These are phyloP conservation scores for Zhuqinia jingwanae DNA, from an alignment of 2,888 invertebrate genomes.

Conservation along the genomic window DNA sequence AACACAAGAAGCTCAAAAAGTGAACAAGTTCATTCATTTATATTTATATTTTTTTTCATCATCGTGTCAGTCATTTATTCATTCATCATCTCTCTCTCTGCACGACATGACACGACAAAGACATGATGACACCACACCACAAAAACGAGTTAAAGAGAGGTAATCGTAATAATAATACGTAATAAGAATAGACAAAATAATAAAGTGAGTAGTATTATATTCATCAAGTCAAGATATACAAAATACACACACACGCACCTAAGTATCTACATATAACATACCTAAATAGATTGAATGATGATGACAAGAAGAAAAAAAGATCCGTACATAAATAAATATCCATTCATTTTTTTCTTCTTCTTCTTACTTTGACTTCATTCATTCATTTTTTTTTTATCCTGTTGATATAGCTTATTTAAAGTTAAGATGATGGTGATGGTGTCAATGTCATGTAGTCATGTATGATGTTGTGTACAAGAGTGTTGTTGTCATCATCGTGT, in stretches of 20 bases:
- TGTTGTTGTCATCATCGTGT: constrained; percentile 74
- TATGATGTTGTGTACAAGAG: constrained; percentile 62
- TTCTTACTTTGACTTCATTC: background rate
- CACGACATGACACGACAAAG: constrained; percentile 62
- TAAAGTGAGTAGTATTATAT: background rate
- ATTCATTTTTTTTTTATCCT: constrained; percentile 50
- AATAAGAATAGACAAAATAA: background rate
- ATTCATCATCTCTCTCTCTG: constrained; percentile 67
- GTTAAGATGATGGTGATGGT: constrained; percentile 24
- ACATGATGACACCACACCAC: constrained; percentile 48
- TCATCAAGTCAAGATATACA: constrained; percentile 25
- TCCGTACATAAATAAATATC: constrained; percentile 40
- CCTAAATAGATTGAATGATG: constrained; percentile 45
- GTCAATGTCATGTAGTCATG: constrained; percentile 2
- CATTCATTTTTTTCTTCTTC: constrained; percentile 22
- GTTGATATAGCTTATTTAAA: constrained; percentile 56
- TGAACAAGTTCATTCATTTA: constrained; percentile 63
- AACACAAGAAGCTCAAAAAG: background rate
- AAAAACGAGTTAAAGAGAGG: constrained; percentile 39
- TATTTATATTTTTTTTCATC: background rate
- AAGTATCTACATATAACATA: no score
- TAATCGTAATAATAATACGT: constrained; percentile 37
- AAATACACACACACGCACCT: no score
- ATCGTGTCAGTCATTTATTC: constrained; percentile 62
- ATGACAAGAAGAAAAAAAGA: constrained; percentile 55